Evolutionary conservation across 2,113 vertebrate genomes (phyloP).

Genomic region (Tragelaphus imberbis): DNA sequence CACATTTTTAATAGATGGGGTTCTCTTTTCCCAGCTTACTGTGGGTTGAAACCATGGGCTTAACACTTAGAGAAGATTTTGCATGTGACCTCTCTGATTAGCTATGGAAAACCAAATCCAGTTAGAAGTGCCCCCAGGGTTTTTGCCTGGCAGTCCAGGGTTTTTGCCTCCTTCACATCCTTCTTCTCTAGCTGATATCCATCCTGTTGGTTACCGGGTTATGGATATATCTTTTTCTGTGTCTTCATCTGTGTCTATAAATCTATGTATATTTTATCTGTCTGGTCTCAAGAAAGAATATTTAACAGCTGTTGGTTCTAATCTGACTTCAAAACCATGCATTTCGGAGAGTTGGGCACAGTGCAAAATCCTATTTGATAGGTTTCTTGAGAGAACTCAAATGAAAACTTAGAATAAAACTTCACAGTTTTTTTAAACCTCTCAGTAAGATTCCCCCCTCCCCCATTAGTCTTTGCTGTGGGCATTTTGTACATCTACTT

Average conservation of each 20-base stretch:
- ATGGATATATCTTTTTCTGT: not conserved
- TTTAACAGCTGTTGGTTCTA: not conserved
- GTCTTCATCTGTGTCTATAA: not conserved
- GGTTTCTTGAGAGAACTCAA: not conserved
- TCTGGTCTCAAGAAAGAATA: not conserved
- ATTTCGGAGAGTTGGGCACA: not conserved
- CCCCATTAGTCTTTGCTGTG: not conserved
- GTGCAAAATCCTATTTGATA: not conserved
- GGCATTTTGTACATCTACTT: not conserved
- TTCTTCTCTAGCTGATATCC: not conserved
- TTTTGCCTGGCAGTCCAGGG: not conserved
- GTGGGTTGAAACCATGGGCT: not conserved
- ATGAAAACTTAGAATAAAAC: not conserved
- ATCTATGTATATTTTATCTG: not conserved
- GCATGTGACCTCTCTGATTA: constrained; percentile 13
- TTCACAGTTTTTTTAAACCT: not conserved
- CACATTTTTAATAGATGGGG: not conserved
- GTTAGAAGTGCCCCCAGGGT: too few relatives aligned
- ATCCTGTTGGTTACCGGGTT: not conserved
- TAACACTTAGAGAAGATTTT: not conserved
- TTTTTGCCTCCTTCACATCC: not conserved
- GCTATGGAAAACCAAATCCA: not conserved
- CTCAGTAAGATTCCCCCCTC: not conserved
- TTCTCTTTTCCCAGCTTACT: not conserved
- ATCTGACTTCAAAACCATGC: not conserved